These are phyloP conservation scores for Chiroxiphia lanceolata DNA, from an alignment of 2,797 vertebrate species.

Conservation along the genomic window DNA sequence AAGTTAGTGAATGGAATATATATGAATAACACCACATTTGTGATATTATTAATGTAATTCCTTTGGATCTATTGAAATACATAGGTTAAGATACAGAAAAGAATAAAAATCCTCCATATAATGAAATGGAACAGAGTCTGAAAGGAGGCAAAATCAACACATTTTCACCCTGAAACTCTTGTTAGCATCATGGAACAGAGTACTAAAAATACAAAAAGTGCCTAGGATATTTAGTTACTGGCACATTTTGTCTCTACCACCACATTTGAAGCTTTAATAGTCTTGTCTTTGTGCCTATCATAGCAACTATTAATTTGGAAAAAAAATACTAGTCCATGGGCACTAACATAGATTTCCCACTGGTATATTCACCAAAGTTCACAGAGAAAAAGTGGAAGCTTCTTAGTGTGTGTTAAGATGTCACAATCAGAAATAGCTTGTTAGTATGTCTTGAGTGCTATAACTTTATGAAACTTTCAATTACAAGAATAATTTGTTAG, in stretches of 20 bases:
- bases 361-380: not conserved
- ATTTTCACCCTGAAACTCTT: not conserved
- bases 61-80: not conserved
- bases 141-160: not conserved
- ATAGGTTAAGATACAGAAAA: not conserved
- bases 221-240: not conserved
- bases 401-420: not conserved
- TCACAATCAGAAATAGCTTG: not conserved
- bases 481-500: not conserved
- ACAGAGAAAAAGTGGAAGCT: not conserved
- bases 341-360: not conserved
- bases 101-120: not conserved
- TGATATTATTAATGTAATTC: not conserved
- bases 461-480: not conserved
- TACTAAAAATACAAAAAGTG: not conserved
- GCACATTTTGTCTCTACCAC: not conserved
- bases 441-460: not conserved
- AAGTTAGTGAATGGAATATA: not conserved
- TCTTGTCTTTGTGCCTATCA: not conserved
- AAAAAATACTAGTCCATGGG: not conserved
- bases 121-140: not conserved
- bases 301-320: not conserved
- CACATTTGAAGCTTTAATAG: not conserved
- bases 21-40: not conserved
- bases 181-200: not conserved